These are phyloP conservation scores for Graptemys geographica DNA, from an alignment of 2,797 vertebrate species.

Conservation along the genomic window DNA sequence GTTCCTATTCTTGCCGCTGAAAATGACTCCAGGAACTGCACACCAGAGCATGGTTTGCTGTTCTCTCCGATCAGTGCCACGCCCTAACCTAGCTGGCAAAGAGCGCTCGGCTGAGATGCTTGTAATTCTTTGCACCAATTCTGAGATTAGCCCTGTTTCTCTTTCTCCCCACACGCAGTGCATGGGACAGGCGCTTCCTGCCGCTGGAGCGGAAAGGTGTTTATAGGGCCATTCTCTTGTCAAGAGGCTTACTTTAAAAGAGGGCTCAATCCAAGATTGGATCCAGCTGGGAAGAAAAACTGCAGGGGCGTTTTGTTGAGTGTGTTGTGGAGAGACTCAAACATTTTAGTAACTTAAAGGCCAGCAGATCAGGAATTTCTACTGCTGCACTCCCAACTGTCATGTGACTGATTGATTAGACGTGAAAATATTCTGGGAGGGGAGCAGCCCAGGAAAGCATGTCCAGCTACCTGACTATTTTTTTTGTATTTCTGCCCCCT, in stretches of 20 bases:
- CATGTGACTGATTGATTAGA: not conserved
- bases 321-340: not conserved
- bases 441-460: not conserved
- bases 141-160: not conserved
- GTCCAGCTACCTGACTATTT: not conserved
- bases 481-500: not conserved
- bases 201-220: not conserved
- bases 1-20: not conserved
- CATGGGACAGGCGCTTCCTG: not conserved
- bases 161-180: not conserved
- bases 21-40: not conserved
- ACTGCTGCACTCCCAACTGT: not conserved
- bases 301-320: not conserved
- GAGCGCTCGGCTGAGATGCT: not conserved
- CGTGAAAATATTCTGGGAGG: not conserved
- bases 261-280: not conserved
- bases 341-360: not conserved
- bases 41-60: not conserved
- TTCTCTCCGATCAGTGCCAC: not conserved
- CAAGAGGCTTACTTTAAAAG: rapidly evolving
- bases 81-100: not conserved
- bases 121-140: not conserved
- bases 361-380: not conserved
- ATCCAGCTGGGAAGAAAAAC: not conserved
- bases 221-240: not conserved